These are phyloP conservation scores for Microchrysa polita DNA, from an alignment of 2,888 invertebrate species.

Conservation along the genomic window DNA sequence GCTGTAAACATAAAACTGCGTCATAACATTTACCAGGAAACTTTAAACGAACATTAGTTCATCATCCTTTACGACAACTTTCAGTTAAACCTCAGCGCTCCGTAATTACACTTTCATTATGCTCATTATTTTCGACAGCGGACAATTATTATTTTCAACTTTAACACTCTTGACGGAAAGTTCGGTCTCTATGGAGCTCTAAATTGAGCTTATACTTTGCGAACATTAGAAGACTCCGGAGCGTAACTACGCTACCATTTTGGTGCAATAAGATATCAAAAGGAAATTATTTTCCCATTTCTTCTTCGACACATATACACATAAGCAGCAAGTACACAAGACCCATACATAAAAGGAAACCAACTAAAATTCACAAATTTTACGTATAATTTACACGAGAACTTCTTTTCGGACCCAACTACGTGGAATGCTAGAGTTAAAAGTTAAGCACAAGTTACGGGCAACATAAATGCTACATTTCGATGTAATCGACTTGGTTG, in stretches of 20 bases:
- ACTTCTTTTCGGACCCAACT: conserved; percentile 27
- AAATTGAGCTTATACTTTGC: background rate
- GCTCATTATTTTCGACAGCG: conserved; percentile 22
- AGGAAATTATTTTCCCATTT: conserved; percentile 42
- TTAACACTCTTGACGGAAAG: conserved; percentile 8
- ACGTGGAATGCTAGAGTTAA: conserved; percentile 2
- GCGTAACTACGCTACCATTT: conserved; percentile 1
- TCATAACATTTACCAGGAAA: background rate
- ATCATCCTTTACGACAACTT: background rate
- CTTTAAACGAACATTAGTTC: background rate
- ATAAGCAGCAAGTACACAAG: no score
- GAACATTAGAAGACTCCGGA: conserved; percentile 19
- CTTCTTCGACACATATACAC: background rate
- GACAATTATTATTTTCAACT: conserved; percentile 26
- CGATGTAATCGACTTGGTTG: conserved; percentile 27
- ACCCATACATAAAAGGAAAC: background rate
- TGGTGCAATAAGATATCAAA: conserved; percentile 19
- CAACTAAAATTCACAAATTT: conserved; percentile 34
- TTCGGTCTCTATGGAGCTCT: conserved; percentile 1
- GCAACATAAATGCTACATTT: conserved; percentile 6
- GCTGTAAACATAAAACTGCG: no score
- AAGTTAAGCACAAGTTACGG: background rate
- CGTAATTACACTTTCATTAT: conserved; percentile 6
- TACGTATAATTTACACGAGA: conserved; percentile 35
- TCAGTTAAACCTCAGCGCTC: background rate